Percentiles rank a stretch among this genome's conserved stretches.
These are phyloP conservation scores for Trichogramma dendrolimi DNA, from an alignment of 2,888 invertebrate species.

Conservation along the genomic window DNA sequence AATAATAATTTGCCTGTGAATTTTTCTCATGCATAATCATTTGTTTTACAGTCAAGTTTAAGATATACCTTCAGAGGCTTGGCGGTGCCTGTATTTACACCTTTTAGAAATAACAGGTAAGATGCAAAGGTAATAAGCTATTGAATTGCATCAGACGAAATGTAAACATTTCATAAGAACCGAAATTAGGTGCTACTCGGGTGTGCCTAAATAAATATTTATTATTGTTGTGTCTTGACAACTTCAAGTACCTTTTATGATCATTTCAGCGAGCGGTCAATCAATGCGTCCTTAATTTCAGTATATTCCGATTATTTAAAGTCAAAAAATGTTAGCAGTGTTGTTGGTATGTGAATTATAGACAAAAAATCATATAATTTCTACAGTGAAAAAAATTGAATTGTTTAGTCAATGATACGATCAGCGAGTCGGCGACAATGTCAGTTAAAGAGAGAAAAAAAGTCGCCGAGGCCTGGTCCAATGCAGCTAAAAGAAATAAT, in stretches of 20 bases:
- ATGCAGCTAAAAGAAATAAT: constrained; percentile 55
- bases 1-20: not conserved
- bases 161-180: not conserved
- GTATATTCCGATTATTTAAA: constrained; percentile 64
- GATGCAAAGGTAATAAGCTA: not conserved
- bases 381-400: not conserved
- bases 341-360: constrained; percentile 58
- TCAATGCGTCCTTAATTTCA: constrained; percentile 54
- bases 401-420: constrained; percentile 70
- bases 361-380: not conserved
- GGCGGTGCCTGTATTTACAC: constrained; percentile 70
- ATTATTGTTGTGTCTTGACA: not conserved
- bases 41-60: constrained; percentile 7
- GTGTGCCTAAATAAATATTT: not conserved
- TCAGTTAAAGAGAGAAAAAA: constrained; percentile 65
- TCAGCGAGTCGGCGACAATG: constrained; percentile 71
- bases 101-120: constrained; percentile 61
- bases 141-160: not conserved
- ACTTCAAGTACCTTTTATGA: not conserved
- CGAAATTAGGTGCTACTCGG: not conserved
- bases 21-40: not conserved
- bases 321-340: constrained; percentile 60
- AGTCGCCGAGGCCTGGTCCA: constrained; percentile 63
- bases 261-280: constrained; percentile 20
- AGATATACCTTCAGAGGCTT: constrained; percentile 58